Base-by-base conservation (phyloP, 2,888 invertebrate species). In the Catonia carolina region DNA sequence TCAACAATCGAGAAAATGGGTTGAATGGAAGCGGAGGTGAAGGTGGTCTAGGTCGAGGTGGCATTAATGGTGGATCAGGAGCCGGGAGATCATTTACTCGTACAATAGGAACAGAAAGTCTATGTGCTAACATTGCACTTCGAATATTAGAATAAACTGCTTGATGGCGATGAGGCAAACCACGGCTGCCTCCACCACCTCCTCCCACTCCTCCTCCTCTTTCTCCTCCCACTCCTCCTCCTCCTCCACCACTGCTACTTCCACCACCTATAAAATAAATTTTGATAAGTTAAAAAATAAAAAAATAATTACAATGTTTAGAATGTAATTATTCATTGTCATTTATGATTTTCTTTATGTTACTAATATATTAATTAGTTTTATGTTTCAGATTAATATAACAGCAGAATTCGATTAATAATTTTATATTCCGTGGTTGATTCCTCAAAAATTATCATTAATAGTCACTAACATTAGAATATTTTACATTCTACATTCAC, bases 51-150 rank as follows among this genome's bases (percentile, higher is more conserved):
- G 17, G 42, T 6, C 53, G 49, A 7, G 53, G 35, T 2, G 59
- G 60, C 8, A 27, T 49, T 37, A 56, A 56, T 7, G 59, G 55
- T 7, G 58, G 60, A n/a, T 76, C 75, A 10, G 70, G 62, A 8
- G 76, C 75, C 10, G 70, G 78, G n/a, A 79, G 74, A 64, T 83
- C 82, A 62, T 82, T 82, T 31, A 83, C 78, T 63, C 80, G 81
- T 65, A 84, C 78, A 10, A 78, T 70, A 1, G 82, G 82, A 64
- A 80, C 75, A 1, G 17, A 14, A 10, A 42, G 17, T 31, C 52
- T 18, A 10, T 54, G 36, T 15, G 55, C 18, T 15, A 48, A 15
- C 48, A 48, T 37, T 37, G 57, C 41, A 27, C 36, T 36, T 20
- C 52, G 39, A 37, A 52, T 20, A 39, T 39, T 27, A 14, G 55